Evolutionary conservation across 2,113 vertebrate genomes (phyloP).

Genomic region (Syngnathoides biaculeatus): DNA sequence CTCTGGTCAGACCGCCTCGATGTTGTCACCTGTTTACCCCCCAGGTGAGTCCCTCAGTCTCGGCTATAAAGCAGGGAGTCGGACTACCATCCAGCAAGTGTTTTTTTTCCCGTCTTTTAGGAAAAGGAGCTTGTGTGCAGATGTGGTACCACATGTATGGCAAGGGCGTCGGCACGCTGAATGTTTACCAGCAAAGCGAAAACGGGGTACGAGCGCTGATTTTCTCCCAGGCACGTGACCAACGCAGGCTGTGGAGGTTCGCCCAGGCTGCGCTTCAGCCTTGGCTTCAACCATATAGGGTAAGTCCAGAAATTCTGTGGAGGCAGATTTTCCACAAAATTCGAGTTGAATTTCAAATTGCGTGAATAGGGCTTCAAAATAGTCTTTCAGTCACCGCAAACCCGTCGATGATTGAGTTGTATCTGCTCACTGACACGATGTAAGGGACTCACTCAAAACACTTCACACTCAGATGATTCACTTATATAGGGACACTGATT

Average conservation of each 20-base stretch:
- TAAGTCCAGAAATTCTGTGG: constrained; percentile 33
- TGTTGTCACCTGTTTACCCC: constrained; percentile 61
- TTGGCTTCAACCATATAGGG: constrained; percentile 52
- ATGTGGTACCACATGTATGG: constrained; percentile 75
- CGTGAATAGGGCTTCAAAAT: too few relatives aligned
- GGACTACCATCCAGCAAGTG: background rate
- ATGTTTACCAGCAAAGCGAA: constrained; percentile 62
- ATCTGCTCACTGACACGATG: too few relatives aligned
- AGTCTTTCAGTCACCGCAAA: too few relatives aligned
- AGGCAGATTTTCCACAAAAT: background rate
- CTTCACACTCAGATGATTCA: too few relatives aligned
- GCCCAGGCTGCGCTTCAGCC: constrained; percentile 57
- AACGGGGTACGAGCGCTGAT: constrained; percentile 41
- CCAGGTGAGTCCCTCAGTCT: constrained; percentile 49
- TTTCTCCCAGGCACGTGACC: constrained; percentile 63
- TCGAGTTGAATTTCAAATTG: background rate
- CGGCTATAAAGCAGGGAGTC: background rate
- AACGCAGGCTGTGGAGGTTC: constrained; percentile 65
- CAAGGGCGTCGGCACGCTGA: constrained; percentile 55
- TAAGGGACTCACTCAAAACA: too few relatives aligned
- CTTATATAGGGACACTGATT: too few relatives aligned
- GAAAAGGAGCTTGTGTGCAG: constrained; percentile 58
- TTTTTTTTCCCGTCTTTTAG: constrained; percentile 32
- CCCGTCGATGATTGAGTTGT: too few relatives aligned
- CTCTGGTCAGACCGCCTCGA: constrained; percentile 50